Base-by-base conservation (phyloP, 1,140 invertebrate species). In the Phymastichus coffea region DNA sequence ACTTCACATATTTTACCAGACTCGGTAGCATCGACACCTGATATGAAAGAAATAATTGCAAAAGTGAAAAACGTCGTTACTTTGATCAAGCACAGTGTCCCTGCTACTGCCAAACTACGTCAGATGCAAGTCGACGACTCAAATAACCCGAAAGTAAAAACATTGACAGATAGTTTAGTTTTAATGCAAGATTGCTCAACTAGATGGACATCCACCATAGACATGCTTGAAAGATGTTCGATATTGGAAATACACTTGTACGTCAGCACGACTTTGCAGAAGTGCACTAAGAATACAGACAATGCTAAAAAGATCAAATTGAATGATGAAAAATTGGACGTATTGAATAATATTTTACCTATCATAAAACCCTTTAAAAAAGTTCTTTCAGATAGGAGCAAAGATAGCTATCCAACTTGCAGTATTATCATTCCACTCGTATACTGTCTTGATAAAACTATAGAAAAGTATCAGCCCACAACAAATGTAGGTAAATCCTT, bases 341-440 rank as follows among this genome's bases (percentile, higher is more conserved):
- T n/a, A 19, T 49, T 26, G 35, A 23, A 48, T 12, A 19, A 30
- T 19, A n/a, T 2, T 10, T 20, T 46, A 23, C 7, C 20, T 14
- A 41, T 38, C 30, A 8, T 55, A 40, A 57, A 12, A 7, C 53
- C 61, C 1, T 46, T 61, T 51, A 47, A 60, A 38, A 61, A 61
- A 37, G 57, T 68, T 38, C 71, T 66, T 40, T 67, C 57, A 54
- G 66, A 70, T 61, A 52, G 70, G 44, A 72, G 60, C 3, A 66
- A 55, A 51, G 65, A 72, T 64, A 57, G 68, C 15, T 75, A 68
- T 66, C 67, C 68, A 47, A 71, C 70, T 57, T 52, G 64, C 37
- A 40, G 20, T 14, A 76, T 72, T 53, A 46, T 75, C 2, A 77
- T 78, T 43, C 73, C 76, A 28, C 63, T 43, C 6, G 62, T 78